phyloP scores from a whole-genome alignment of 2,888 invertebrate species.

The Quadroppia sp. region DNA sequence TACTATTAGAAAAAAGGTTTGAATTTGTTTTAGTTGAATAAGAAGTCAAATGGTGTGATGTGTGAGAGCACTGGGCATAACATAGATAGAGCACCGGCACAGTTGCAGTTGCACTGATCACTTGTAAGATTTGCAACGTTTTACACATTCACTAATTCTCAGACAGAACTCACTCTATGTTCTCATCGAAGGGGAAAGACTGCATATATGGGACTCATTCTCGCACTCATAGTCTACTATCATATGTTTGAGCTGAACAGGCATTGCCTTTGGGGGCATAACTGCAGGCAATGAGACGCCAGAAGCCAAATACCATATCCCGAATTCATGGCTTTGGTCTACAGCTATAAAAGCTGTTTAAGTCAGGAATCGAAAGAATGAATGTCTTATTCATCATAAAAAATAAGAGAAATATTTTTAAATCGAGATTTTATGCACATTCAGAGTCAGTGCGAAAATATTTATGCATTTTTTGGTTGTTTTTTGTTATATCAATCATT shows the following conservation, averaged over 20 bases:
- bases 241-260: not conserved
- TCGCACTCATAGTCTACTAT: not conserved
- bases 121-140: not conserved
- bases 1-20: not conserved
- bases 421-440: not conserved
- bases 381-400: not conserved
- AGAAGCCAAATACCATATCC: constrained; percentile 20
- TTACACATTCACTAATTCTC: not conserved
- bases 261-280: not conserved
- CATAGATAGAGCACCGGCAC: no score
- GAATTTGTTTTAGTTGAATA: not conserved
- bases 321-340: no score
- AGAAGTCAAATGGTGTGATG: not conserved
- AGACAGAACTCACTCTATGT: not conserved
- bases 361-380: no score
- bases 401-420: not conserved
- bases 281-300: constrained; percentile 25
- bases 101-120: not conserved
- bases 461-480: no score
- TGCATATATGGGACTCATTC: not conserved
- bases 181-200: constrained; percentile 1
- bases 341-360: no score
- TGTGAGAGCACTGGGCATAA: no score
- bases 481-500: not conserved
- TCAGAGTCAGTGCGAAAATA: not conserved